phyloP scores from a whole-genome alignment of 2,113 vertebrate genomes.

The Neolamprologus variostigma region DNA sequence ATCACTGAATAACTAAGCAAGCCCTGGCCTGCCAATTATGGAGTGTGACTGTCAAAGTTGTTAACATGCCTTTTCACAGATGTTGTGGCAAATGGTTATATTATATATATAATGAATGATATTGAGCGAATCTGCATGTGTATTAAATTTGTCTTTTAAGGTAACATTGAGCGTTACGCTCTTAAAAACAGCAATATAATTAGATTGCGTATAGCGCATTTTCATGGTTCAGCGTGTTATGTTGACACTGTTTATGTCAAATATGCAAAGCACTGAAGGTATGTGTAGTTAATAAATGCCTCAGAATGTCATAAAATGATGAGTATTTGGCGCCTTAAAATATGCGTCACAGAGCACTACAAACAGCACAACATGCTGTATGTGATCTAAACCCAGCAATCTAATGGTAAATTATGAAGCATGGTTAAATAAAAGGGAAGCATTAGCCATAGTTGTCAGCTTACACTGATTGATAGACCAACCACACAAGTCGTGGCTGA shows the following conservation, averaged over 20 bases:
- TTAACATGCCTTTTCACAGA: constrained; percentile 40
- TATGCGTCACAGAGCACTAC: not conserved
- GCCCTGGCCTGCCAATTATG: constrained; percentile 45
- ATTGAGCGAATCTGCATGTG: not conserved
- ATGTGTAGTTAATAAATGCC: not conserved
- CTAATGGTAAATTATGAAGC: constrained; percentile 44
- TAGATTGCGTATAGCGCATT: not conserved
- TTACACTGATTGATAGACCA: constrained; percentile 43
- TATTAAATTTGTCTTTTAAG: constrained; percentile 2
- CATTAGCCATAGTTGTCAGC: constrained; percentile 56
- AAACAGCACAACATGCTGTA: not conserved
- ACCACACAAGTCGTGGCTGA: constrained; percentile 14
- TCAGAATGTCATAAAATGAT: constrained; percentile 1
- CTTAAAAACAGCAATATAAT: not conserved
- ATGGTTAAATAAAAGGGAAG: constrained; percentile 42
- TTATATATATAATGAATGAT: not conserved
- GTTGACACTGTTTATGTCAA: not conserved
- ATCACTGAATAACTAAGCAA: constrained; percentile 60
- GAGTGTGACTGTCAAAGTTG: constrained; percentile 55
- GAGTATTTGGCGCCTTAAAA: not conserved
- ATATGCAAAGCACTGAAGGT: not conserved
- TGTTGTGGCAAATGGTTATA: constrained; percentile 38
- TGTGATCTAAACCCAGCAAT: constrained; percentile 23
- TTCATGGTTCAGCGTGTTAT: not conserved
- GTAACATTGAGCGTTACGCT: not conserved